Conservation (phyloP, 2,113 vertebrate genomes). For the Barnardius zonarius region DNA sequence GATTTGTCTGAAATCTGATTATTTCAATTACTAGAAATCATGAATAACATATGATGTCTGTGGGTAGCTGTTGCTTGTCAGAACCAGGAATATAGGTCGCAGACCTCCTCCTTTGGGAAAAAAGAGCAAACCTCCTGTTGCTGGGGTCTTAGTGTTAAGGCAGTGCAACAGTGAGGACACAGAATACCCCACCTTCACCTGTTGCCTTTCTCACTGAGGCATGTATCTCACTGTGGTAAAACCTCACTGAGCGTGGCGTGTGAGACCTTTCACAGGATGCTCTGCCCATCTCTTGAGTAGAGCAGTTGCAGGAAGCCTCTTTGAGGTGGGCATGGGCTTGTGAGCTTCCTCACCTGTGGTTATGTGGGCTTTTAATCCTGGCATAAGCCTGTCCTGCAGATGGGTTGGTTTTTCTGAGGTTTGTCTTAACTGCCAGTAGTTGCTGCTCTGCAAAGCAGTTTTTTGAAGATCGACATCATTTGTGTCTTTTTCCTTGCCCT, state of each 20-base stretch:
- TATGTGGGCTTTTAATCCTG: neutral
- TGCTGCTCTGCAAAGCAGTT: neutral
- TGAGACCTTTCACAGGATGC: neutral
- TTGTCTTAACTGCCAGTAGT: neutral
- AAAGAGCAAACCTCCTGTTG: neutral
- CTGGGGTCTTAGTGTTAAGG: neutral
- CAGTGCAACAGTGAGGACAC: neutral
- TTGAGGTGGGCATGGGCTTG: neutral
- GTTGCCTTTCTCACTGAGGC: neutral
- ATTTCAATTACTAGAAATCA: neutral
- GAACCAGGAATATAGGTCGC: fast-evolving
- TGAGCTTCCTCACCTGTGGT: neutral
- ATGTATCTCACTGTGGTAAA: fast-evolving
- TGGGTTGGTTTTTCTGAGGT: neutral
- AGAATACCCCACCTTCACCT: neutral
- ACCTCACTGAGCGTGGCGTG: fast-evolving
- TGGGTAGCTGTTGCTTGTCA: neutral
- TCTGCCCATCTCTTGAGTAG: neutral
- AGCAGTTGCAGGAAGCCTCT: neutral
- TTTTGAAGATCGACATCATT: neutral
- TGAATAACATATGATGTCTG: neutral
- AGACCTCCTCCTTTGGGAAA: neutral
- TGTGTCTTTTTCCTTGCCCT: neutral
- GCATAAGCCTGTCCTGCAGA: too few species aligned
- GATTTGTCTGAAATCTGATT: neutral